Percentiles rank a stretch among this genome's conserved stretches.
Evolutionary conservation across 1,140 invertebrate genomes (phyloP).

Genomic region (Wiebesia pumilae): DNA sequence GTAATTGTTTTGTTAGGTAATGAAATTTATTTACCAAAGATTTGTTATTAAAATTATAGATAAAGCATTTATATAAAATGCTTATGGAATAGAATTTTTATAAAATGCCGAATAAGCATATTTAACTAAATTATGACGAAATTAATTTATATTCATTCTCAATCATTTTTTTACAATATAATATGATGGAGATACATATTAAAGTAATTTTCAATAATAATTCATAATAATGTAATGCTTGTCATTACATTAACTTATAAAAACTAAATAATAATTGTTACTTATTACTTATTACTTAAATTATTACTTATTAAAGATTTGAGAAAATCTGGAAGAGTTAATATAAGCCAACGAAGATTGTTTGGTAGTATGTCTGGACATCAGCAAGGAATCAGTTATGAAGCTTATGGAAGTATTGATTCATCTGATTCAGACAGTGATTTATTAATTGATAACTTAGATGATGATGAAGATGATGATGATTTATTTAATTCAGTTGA

Average conservation of each 20-base stretch:
- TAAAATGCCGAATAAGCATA: conserved; percentile 8
- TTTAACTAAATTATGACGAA: too few species aligned
- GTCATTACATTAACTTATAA: too few species aligned
- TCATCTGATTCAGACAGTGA: conserved; percentile 75
- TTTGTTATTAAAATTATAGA: too few species aligned
- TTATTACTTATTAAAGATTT: conserved; percentile 53
- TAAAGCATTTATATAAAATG: conserved; percentile 3
- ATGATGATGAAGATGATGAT: conserved; percentile 72
- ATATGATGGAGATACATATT: not conserved
- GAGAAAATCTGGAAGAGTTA: conserved; percentile 64
- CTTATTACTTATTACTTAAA: not conserved
- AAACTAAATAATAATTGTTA: not conserved
- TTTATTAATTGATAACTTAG: conserved; percentile 74
- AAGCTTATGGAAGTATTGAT: conserved; percentile 68
- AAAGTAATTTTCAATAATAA: not conserved
- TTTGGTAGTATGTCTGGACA: conserved; percentile 77
- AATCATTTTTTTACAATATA: too few species aligned
- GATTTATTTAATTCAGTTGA: conserved; percentile 65
- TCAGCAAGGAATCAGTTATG: conserved; percentile 66
- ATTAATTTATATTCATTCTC: too few species aligned
- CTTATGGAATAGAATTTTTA: not conserved
- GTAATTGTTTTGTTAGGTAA: too few species aligned
- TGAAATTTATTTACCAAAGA: too few species aligned
- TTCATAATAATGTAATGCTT: too few species aligned
- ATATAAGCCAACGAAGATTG: conserved; percentile 69